These are phyloP conservation scores for Tragelaphus imberbis DNA, from an alignment of 2,113 vertebrate species.

Conservation along the genomic window DNA sequence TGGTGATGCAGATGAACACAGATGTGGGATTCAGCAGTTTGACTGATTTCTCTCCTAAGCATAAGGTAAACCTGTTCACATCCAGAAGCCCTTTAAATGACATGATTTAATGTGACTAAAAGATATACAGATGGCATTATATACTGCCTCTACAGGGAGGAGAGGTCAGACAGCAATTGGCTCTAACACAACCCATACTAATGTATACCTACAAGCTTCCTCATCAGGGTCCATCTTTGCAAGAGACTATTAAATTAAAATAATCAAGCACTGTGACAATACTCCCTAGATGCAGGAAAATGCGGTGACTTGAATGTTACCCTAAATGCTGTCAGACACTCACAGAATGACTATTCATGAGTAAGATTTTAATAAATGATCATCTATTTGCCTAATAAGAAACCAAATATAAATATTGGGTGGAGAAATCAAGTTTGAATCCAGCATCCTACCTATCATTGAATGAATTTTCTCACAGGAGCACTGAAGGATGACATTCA, in stretches of 20 bases:
- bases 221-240: constrained; percentile 52
- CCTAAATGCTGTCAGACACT: background rate
- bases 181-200: constrained; percentile 71
- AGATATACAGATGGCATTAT: constrained; percentile 78
- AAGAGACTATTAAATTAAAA: constrained; percentile 59
- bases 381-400: constrained; percentile 13
- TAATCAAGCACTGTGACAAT: constrained; percentile 48
- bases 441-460: background rate
- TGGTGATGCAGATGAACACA: background rate
- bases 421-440: constrained; percentile 13
- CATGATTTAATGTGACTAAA: constrained; percentile 80
- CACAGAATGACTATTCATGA: background rate
- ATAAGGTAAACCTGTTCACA: constrained; percentile 68
- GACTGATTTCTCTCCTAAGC: constrained; percentile 68
- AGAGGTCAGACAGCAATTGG: constrained; percentile 79
- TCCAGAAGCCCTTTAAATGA: constrained; percentile 72
- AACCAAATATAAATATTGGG: background rate
- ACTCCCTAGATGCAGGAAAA: constrained; percentile 29
- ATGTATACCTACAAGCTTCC: constrained; percentile 76
- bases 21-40: constrained; percentile 32
- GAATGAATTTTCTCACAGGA: background rate
- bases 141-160: constrained; percentile 68
- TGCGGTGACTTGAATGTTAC: background rate
- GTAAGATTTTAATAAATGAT: constrained; percentile 25
- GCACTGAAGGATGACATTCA: background rate